phyloP scores from a whole-genome alignment of 2,888 invertebrate species.

The Meteorus cinctellus region DNA sequence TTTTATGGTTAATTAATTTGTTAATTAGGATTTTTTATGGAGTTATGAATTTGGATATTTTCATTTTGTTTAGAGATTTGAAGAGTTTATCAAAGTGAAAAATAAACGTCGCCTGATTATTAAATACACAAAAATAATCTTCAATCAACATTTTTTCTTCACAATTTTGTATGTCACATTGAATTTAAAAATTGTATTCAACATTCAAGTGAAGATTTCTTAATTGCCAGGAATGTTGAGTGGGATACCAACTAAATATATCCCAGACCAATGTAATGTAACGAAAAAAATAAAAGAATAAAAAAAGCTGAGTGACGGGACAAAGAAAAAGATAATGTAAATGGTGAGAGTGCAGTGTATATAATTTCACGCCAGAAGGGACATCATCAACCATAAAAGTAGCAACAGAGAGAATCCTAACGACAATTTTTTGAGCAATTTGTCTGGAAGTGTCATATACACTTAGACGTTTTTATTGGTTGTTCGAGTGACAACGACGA shows the following conservation, averaged over 20 bases:
- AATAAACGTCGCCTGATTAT: neutral
- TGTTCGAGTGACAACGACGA: slow-evolving; percentile 45
- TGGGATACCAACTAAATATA: neutral
- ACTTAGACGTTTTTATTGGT: slow-evolving; percentile 47
- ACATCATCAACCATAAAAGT: slow-evolving; percentile 3
- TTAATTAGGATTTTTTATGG: too few species aligned
- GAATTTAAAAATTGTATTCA: neutral
- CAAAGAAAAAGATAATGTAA: neutral
- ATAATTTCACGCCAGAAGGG: slow-evolving; percentile 11
- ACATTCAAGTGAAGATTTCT: neutral
- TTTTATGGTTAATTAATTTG: neutral
- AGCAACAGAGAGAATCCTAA: slow-evolving; percentile 1
- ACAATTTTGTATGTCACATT: too few species aligned
- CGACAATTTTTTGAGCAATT: slow-evolving; percentile 43
- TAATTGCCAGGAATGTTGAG: slow-evolving; percentile 1
- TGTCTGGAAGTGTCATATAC: slow-evolving; percentile 45
- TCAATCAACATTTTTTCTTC: neutral
- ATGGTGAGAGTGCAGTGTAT: neutral
- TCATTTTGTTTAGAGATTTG: too few species aligned
- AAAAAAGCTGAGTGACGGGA: neutral
- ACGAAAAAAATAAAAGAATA: too few species aligned
- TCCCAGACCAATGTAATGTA: neutral
- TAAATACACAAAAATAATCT: neutral
- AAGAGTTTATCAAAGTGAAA: too few species aligned
- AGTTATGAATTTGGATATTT: too few species aligned